These are phyloP conservation scores for Mythimna vitellina DNA, from an alignment of 2,888 invertebrate species.

Conservation along the genomic window DNA sequence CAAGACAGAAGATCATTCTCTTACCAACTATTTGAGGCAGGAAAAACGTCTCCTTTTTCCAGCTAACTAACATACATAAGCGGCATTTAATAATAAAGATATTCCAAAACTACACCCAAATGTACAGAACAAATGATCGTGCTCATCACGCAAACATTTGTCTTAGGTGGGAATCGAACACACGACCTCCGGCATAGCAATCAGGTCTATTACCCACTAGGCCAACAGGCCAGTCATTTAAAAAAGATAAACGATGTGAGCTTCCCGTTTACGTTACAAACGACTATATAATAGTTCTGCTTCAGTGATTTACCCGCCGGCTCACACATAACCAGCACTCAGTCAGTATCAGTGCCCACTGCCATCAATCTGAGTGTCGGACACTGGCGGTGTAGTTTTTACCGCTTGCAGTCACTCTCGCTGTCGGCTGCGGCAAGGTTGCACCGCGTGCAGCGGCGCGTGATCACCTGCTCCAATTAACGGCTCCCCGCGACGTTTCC, in stretches of 20 bases:
- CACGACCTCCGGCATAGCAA: no score
- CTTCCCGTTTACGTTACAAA: neutral
- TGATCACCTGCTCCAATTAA: constrained; percentile 36
- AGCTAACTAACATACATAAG: no score
- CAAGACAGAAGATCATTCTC: no score
- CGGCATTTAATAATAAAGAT: no score
- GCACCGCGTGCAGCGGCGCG: constrained; percentile 17
- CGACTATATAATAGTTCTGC: neutral
- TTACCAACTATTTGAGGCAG: no score
- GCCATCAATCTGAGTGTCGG: constrained; percentile 26
- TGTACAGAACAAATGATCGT: no score
- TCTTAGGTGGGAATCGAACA: no score
- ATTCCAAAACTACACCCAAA: no score
- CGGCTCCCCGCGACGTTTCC: constrained; percentile 50
- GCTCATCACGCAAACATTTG: no score
- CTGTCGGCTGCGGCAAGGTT: neutral
- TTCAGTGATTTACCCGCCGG: constrained; percentile 1
- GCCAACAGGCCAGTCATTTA: neutral
- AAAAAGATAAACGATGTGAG: neutral
- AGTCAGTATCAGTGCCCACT: constrained; percentile 7
- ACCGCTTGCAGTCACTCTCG: constrained; percentile 28
- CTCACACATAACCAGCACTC: neutral
- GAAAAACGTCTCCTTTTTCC: no score
- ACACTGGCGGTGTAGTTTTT: constrained; percentile 25
- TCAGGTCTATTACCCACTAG: no score